phyloP scores from a whole-genome alignment of 2,797 vertebrate species.

The Antennarius maculatus region DNA sequence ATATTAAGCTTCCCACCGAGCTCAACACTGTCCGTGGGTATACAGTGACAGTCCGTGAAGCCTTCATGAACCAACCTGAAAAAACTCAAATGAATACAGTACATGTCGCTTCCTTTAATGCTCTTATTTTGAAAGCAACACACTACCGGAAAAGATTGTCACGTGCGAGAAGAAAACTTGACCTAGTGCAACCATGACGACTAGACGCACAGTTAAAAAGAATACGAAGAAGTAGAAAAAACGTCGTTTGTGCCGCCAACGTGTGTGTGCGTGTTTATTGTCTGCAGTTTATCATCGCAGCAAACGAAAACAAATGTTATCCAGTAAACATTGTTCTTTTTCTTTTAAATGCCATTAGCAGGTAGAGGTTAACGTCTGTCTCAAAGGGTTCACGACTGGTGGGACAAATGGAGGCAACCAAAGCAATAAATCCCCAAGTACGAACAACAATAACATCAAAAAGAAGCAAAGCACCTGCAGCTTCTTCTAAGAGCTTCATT shows the following conservation, averaged over 20 bases:
- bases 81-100: too few species aligned
- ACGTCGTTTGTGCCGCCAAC: background rate
- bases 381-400: conserved; percentile 6
- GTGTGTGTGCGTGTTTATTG: background rate
- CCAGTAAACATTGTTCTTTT: conserved; percentile 2
- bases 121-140: conserved; percentile 49
- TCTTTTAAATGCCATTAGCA: background rate
- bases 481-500: conserved; percentile 37
- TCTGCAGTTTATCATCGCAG: background rate
- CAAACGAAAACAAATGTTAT: background rate
- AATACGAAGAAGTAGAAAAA: background rate
- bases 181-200: conserved; percentile 57
- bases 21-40: too few species aligned
- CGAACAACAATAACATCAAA: conserved; percentile 9
- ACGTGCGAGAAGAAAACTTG: background rate
- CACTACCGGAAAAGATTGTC: conserved; percentile 18
- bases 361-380: conserved; percentile 2
- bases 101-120: too few species aligned
- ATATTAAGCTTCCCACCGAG: too few species aligned
- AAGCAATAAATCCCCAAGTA: background rate
- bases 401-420: conserved; percentile 39
- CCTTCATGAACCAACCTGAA: too few species aligned
- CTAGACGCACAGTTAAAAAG: conserved; percentile 15
- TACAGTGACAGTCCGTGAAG: too few species aligned
- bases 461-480: conserved; percentile 33